phyloP scores from a whole-genome alignment of 2,113 vertebrate genomes.

The Anser cygnoides region DNA sequence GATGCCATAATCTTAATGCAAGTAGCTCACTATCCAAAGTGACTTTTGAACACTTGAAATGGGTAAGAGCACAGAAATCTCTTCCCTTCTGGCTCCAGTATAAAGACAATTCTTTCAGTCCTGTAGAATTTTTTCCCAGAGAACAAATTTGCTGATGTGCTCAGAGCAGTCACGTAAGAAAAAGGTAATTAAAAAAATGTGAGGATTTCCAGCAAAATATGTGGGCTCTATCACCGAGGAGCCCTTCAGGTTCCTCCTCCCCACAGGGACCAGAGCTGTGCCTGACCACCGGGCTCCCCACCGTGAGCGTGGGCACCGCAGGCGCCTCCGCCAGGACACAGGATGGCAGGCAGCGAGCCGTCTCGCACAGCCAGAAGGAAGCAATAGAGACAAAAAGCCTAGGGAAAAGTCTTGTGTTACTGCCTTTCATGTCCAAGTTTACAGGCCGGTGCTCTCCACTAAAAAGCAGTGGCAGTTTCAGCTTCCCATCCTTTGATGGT shows the following conservation, averaged over 20 bases:
- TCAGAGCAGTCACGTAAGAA: not conserved
- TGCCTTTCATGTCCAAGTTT: not conserved
- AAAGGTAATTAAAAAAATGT: not conserved
- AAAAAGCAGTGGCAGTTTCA: not conserved
- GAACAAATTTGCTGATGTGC: not conserved
- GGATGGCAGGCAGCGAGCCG: not conserved
- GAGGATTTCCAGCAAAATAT: not conserved
- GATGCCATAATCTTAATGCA: not conserved
- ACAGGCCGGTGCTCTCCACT: not conserved
- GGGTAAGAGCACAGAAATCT: not conserved
- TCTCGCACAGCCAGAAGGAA: not conserved
- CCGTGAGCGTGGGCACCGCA: fast-evolving
- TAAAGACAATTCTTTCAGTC: not conserved
- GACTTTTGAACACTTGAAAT: not conserved
- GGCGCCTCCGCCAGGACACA: fast-evolving
- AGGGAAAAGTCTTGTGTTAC: not conserved
- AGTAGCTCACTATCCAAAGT: not conserved
- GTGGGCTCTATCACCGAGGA: not conserved
- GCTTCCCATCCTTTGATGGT: not conserved
- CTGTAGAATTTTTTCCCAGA: not conserved
- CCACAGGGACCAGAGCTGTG: not conserved
- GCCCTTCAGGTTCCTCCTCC: not conserved
- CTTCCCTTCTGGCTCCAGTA: not conserved
- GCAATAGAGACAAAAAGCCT: not conserved
- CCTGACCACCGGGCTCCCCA: not conserved